These are phyloP conservation scores for Dryobates pubescens DNA, from an alignment of 2,797 vertebrate genomes.

Conservation along the genomic window DNA sequence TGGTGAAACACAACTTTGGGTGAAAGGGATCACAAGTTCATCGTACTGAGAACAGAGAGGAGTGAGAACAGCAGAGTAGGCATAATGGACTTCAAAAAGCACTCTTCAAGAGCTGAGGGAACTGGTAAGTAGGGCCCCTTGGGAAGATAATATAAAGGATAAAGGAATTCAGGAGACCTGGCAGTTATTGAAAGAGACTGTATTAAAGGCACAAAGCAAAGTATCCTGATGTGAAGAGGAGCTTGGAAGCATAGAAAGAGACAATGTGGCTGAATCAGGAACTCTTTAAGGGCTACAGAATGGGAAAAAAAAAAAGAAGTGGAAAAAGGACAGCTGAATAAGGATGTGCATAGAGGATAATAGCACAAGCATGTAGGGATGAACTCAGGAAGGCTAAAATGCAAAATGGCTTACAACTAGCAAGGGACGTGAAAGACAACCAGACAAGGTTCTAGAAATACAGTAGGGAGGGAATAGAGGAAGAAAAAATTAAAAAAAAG, in stretches of 20 bases:
- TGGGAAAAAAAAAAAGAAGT: neutral
- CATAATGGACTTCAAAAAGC: slow-evolving; percentile 61
- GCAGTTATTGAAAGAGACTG: slow-evolving; percentile 58
- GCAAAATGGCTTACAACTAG: slow-evolving; percentile 35
- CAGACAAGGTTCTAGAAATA: slow-evolving; percentile 31
- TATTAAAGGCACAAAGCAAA: slow-evolving; percentile 36
- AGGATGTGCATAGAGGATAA: neutral
- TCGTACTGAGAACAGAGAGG: neutral
- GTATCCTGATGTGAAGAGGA: neutral
- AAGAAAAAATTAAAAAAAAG: neutral
- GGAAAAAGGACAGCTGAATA: slow-evolving; percentile 50
- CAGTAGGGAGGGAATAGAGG: neutral
- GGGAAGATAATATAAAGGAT: slow-evolving; percentile 28
- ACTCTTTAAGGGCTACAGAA: slow-evolving; percentile 34
- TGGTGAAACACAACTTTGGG: neutral
- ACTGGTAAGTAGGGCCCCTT: slow-evolving; percentile 32
- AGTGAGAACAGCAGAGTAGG: slow-evolving; percentile 31
- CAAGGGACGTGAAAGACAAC: slow-evolving; percentile 23
- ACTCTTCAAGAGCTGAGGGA: slow-evolving; percentile 39
- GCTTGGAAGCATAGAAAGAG: slow-evolving; percentile 2
- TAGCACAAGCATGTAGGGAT: slow-evolving; percentile 1
- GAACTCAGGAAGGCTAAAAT: slow-evolving; percentile 44
- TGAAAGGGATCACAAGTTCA: neutral
- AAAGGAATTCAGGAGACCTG: slow-evolving; percentile 44
- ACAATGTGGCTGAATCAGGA: slow-evolving; percentile 38